A percentile compares a stretch with the other conserved stretches of the same genome.
Evolutionary conservation across 2,797 vertebrate genomes (phyloP).

Genomic region (Buceros bicornis): DNA sequence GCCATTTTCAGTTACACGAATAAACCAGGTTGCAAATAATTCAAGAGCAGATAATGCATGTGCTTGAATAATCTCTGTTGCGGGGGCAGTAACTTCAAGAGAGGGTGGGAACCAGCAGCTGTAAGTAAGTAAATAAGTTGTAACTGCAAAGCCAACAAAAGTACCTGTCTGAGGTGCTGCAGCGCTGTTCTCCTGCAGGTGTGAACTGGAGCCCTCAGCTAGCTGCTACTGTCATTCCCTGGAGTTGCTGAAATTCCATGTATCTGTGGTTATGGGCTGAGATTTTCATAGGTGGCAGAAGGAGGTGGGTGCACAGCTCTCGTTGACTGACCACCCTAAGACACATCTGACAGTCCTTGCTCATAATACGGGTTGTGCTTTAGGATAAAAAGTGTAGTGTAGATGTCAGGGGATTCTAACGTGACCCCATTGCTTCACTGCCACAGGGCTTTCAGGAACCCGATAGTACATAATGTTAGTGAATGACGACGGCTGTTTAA

Average conservation of each 20-base stretch:
- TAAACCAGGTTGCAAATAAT: background rate
- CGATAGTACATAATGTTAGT: background rate
- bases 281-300: background rate
- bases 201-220: background rate
- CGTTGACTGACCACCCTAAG: background rate
- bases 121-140: background rate
- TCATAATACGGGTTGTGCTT: background rate
- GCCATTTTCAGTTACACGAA: background rate
- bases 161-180: background rate
- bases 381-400: background rate
- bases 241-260: background rate
- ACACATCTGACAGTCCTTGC: background rate
- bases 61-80: background rate
- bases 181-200: background rate
- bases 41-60: background rate
- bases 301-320: background rate
- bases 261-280: background rate
- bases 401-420: background rate
- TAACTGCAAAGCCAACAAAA: background rate
- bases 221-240: background rate
- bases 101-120: background rate
- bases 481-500: background rate
- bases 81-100: accelerated
- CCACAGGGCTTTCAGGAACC: background rate
- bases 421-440: background rate